These are phyloP conservation scores for Leptinotarsa tumamoca DNA, from an alignment of 2,888 invertebrate genomes.

Conservation along the genomic window DNA sequence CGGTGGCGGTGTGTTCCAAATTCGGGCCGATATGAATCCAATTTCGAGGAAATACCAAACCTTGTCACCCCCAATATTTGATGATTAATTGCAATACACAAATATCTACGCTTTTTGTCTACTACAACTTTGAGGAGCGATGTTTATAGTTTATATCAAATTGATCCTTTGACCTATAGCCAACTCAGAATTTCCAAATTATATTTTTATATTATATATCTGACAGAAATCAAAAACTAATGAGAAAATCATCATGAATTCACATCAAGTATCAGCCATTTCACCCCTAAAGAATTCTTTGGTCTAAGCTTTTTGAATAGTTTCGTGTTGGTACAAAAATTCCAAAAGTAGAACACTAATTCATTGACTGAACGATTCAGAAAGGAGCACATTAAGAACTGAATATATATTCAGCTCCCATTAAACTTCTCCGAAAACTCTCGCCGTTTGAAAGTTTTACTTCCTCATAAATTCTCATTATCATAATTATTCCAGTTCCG, in stretches of 20 bases:
- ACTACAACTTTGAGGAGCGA: too few species aligned
- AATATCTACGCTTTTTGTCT: neutral
- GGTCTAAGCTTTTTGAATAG: too few species aligned
- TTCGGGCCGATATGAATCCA: conserved; percentile 25
- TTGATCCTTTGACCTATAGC: too few species aligned
- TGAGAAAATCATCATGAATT: too few species aligned
- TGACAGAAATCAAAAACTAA: too few species aligned
- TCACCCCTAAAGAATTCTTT: too few species aligned
- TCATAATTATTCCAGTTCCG: conserved; percentile 2
- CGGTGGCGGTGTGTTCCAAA: conserved; percentile 3
- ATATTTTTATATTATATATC: too few species aligned
- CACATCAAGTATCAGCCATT: too few species aligned
- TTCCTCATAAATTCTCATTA: conserved; percentile 10
- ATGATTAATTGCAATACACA: neutral
- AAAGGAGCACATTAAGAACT: neutral
- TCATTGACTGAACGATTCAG: neutral
- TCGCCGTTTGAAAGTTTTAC: neutral
- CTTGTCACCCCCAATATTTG: conserved; percentile 8
- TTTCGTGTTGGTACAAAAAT: too few species aligned
- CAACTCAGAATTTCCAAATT: too few species aligned
- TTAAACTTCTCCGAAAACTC: neutral
- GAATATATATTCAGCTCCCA: neutral
- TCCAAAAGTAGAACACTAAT: neutral
- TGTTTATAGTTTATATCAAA: too few species aligned
- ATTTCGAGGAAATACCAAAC: conserved; percentile 21